Evolutionary conservation across 2,113 vertebrate genomes (phyloP).

Genomic region (Helogale parvula): DNA sequence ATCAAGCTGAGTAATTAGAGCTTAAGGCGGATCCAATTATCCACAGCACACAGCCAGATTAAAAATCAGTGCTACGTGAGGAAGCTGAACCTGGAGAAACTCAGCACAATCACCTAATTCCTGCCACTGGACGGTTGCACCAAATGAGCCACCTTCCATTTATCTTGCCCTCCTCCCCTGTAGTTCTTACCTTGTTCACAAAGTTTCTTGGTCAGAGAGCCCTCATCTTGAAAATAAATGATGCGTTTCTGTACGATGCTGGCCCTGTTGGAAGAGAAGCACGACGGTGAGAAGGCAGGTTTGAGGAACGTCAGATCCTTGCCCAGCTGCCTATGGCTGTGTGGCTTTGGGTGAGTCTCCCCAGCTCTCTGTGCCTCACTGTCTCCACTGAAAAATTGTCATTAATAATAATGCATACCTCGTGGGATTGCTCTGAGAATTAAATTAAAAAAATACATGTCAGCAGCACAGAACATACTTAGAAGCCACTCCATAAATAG

Average conservation of each 20-base stretch:
- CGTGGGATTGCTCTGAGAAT: not conserved
- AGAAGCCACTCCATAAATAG: not conserved
- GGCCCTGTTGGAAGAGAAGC: slow-evolving; percentile 86
- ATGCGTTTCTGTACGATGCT: slow-evolving; percentile 98
- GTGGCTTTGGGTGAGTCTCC: not conserved
- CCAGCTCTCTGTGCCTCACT: not conserved
- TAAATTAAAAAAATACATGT: not conserved
- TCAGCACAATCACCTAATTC: not conserved
- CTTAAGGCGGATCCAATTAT: slow-evolving; percentile 75
- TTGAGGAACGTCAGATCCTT: not conserved
- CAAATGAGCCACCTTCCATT: not conserved
- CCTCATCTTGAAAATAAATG: slow-evolving; percentile 99
- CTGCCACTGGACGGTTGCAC: not conserved
- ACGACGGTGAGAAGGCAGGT: not conserved
- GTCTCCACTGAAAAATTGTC: not conserved
- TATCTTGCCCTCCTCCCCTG: not conserved
- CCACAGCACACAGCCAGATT: slow-evolving; percentile 71
- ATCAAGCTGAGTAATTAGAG: slow-evolving; percentile 78
- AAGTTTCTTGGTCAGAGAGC: slow-evolving; percentile 95
- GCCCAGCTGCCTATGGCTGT: not conserved
- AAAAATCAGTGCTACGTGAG: slow-evolving; percentile 59
- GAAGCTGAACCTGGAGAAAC: not conserved
- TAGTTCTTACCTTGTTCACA: slow-evolving; percentile 95
- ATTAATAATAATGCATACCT: not conserved
- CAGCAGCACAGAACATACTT: not conserved